Conservation (phyloP, 2,113 vertebrate species). For the Bubo blakistoni region DNA sequence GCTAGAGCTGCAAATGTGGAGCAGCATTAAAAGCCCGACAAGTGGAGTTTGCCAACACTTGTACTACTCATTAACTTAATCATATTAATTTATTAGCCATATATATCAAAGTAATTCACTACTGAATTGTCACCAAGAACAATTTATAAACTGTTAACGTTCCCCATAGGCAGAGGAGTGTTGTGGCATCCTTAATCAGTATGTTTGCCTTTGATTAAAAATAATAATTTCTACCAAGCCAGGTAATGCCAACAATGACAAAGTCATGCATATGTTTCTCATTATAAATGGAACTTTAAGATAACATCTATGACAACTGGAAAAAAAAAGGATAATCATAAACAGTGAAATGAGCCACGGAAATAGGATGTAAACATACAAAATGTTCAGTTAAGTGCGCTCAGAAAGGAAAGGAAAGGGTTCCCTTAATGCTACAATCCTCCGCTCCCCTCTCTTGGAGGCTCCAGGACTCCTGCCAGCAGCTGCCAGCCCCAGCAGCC, state of each 20-base stretch:
- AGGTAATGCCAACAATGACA: conserved; percentile 51
- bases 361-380: conserved; percentile 2
- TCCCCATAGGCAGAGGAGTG: conserved; percentile 33
- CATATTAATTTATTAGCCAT: conserved; percentile 77
- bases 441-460: background rate
- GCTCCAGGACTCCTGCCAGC: background rate
- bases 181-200: conserved; percentile 35
- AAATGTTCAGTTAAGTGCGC: background rate
- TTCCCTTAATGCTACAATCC: background rate
- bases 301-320: background rate
- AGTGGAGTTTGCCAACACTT: conserved; percentile 71
- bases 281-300: conserved; percentile 39
- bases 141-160: conserved; percentile 62
- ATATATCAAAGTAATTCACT: conserved; percentile 73
- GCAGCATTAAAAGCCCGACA: conserved; percentile 44
- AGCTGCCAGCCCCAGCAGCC: background rate
- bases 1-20: conserved; percentile 59
- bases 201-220: conserved; percentile 21
- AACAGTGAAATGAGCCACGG: conserved; percentile 43
- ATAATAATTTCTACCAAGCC: conserved; percentile 35
- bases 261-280: conserved; percentile 52
- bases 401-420: background rate
- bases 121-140: conserved; percentile 65
- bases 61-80: conserved; percentile 75
- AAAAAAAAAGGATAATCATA: background rate